phyloP scores from a whole-genome alignment of 53 echinoderm and acorn worm genomes.

The Temnopleurus reevesii region DNA sequence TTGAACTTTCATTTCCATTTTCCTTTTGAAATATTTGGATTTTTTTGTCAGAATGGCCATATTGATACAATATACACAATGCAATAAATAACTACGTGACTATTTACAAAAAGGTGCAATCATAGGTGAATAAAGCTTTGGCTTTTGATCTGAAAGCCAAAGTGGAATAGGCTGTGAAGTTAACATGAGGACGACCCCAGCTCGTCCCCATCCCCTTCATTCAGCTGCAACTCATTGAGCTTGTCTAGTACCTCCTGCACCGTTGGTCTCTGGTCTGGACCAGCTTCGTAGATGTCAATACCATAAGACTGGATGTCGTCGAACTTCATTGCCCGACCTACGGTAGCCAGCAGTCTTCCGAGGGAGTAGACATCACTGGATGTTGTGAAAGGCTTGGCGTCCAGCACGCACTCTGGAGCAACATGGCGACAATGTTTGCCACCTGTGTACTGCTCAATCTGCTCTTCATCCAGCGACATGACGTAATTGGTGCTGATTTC shows the following conservation, averaged over 20 bases:
- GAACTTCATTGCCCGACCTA: background rate
- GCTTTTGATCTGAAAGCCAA: no score
- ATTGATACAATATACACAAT: no score
- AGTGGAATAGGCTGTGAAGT: background rate
- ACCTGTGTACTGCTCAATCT: background rate
- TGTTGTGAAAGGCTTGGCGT: background rate
- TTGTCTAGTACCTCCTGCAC: background rate
- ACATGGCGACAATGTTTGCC: background rate
- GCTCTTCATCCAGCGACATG: background rate
- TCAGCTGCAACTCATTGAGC: background rate
- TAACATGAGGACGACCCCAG: slow-evolving; percentile 7
- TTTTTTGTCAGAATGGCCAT: no score
- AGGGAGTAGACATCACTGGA: slow-evolving; percentile 42
- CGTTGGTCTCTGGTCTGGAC: background rate
- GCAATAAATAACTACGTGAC: no score
- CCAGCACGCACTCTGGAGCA: slow-evolving; percentile 45
- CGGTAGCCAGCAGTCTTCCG: background rate
- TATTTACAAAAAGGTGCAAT: no score
- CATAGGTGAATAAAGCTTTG: no score
- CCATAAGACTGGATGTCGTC: slow-evolving; percentile 11
- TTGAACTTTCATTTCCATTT: no score
- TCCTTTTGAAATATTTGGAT: no score
- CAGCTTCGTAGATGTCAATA: background rate
- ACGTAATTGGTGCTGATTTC: background rate
- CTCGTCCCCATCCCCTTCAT: background rate